Conservation (phyloP, 1,140 invertebrate species). For the Agrypnia vestita region DNA sequence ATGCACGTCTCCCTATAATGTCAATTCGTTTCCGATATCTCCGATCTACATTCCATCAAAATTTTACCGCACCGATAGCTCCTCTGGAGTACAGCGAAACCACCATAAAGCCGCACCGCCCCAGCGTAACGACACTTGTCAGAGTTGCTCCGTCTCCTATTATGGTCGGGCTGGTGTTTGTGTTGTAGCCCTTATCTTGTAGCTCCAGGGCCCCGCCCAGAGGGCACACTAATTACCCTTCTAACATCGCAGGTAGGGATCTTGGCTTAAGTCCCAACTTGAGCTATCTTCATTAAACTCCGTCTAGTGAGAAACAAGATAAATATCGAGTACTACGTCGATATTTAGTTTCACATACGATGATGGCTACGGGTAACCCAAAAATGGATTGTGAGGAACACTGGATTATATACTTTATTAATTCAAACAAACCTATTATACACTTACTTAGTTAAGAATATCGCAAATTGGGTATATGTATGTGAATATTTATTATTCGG, state of each 20-base stretch:
- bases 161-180: slow-evolving; percentile 3
- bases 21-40: slow-evolving; percentile 16
- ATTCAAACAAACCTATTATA: too few species aligned
- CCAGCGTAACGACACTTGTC: slow-evolving; percentile 9
- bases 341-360: background rate
- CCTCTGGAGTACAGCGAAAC: background rate
- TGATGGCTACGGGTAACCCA: background rate
- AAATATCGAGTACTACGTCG: background rate
- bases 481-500: too few species aligned
- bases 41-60: slow-evolving; percentile 7
- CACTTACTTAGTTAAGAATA: too few species aligned
- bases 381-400: too few species aligned
- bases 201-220: background rate
- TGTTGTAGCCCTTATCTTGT: slow-evolving; percentile 8
- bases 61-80: slow-evolving; percentile 1
- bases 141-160: background rate
- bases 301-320: background rate
- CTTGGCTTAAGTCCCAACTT: background rate
- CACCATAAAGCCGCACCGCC: background rate
- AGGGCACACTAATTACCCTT: slow-evolving; percentile 10
- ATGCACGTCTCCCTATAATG: slow-evolving; percentile 4
- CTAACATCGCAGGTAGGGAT: background rate
- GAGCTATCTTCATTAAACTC: slow-evolving; percentile 27
- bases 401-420: too few species aligned
- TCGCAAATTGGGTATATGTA: too few species aligned